Evolutionary conservation across 2,888 invertebrate species (phyloP), one percentile per base, ranked within the genome.

Genomic region (Brachypalpus laphriformis): DNA sequence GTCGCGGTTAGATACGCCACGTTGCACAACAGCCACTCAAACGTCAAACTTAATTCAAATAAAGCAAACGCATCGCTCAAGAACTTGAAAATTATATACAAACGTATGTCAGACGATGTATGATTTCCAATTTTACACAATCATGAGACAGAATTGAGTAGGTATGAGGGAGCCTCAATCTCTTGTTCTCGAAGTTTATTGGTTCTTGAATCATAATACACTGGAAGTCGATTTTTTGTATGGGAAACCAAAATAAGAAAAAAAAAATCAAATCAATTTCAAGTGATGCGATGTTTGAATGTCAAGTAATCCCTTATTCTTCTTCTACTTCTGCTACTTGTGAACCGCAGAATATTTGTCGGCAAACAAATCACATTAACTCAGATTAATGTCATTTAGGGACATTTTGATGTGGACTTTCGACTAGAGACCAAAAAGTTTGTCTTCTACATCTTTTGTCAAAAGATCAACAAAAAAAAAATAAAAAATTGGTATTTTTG

Each of bases 241-340:
- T n/a, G n/a, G n/a, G n/a, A 7, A n/a, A 37, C 5, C 16, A 25
- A 22, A 7, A 42, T 42, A 18, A 45, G 25, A 20, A 11, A 47
- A 45, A 42, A 40, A 54, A 74, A 76, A 66, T 66, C 66, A 76
- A 76, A 66, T 76, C 75, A 66, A 66, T 76, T 76, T 66, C 66
- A 63, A 54, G 56, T 54, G 49, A 25, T 57, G 20, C 57, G 47
- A 63, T 75, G n/a, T 65, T 47, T 47, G 56, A 65, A 57, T 75
- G 56, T 57, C 57, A 75, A 66, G 31, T 37, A 45, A 71, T 31
- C 47, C 34, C 14, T 47, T 31, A 25, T 18, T 22, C 28, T 31
- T 40, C n/a, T 14, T 40, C 37, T 11, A 9, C 20, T 9, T 16
- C 28, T 40, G 2, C 37, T 40, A 1, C 37, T 40, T 11, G 6